Conservation (phyloP, 2,113 vertebrate genomes). For the Globicephala melas region DNA sequence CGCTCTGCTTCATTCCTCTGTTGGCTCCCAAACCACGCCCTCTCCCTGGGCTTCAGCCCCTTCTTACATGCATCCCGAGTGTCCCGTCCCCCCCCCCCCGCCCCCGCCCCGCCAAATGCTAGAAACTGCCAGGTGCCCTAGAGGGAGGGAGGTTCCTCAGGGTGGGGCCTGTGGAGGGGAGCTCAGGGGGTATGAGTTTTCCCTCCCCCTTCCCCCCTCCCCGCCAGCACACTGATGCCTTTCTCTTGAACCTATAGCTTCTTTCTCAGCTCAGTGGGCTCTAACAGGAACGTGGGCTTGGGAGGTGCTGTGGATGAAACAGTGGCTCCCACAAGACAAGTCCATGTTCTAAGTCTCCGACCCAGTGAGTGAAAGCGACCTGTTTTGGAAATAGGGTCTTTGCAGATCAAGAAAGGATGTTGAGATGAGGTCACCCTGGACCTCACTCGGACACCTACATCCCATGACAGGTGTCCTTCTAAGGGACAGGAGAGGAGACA, state of each 20-base stretch:
- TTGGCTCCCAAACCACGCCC: not conserved
- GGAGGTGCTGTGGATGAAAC: accelerated
- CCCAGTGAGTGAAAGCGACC: accelerated
- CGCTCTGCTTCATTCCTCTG: not conserved
- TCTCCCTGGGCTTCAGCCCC: not conserved
- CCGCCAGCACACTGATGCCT: not conserved
- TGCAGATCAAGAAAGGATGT: not conserved
- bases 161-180: accelerated
- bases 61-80: accelerated
- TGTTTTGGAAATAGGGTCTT: not conserved
- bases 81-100: too few species aligned
- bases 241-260: not conserved
- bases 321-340: not conserved
- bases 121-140: accelerated
- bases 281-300: accelerated
- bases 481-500: accelerated
- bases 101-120: not conserved
- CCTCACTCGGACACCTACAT: not conserved
- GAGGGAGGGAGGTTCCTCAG: accelerated
- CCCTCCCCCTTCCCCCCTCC: accelerated
- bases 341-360: accelerated
- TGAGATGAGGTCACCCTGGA: not conserved
- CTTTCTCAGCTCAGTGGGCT: not conserved
- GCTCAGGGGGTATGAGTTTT: not conserved
- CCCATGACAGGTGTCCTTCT: accelerated